Conservation (phyloP, 2,113 vertebrate species). For the Tragulus kanchil region DNA sequence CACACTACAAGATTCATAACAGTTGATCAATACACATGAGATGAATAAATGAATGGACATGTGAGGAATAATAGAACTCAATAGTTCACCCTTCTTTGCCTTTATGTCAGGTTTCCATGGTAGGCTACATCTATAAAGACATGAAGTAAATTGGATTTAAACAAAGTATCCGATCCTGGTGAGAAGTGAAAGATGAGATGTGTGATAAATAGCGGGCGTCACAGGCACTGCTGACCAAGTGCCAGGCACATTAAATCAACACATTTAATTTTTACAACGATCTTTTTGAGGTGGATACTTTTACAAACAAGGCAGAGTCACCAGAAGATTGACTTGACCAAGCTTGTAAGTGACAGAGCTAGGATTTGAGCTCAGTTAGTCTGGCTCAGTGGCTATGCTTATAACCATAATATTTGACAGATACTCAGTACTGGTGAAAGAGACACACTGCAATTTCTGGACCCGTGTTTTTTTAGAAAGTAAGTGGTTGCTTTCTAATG, state of each 20-base stretch:
- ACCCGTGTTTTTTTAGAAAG: not conserved
- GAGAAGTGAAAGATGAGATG: not conserved
- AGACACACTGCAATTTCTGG: not conserved
- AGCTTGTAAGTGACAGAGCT: not conserved
- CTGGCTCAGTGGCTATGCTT: not conserved
- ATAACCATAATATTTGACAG: not conserved
- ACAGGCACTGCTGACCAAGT: not conserved
- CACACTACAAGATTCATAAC: not conserved
- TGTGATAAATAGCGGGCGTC: not conserved
- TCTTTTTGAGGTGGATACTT: not conserved
- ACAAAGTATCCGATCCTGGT: not conserved
- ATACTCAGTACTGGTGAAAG: not conserved
- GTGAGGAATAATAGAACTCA: not conserved
- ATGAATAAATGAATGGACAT: not conserved
- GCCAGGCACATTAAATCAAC: not conserved
- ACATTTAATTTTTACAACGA: not conserved
- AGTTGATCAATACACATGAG: not conserved
- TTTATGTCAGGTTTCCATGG: not conserved
- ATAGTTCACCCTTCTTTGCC: not conserved
- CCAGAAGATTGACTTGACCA: not conserved
- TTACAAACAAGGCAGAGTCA: not conserved
- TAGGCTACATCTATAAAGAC: not conserved
- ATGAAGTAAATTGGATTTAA: not conserved
- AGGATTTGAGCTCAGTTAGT: not conserved
- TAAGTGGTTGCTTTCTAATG: slow-evolving; percentile 10